Percentiles rank a stretch among this genome's conserved stretches.
These are phyloP conservation scores for Acanthornis magna DNA, from an alignment of 2,797 vertebrate species.

Conservation along the genomic window DNA sequence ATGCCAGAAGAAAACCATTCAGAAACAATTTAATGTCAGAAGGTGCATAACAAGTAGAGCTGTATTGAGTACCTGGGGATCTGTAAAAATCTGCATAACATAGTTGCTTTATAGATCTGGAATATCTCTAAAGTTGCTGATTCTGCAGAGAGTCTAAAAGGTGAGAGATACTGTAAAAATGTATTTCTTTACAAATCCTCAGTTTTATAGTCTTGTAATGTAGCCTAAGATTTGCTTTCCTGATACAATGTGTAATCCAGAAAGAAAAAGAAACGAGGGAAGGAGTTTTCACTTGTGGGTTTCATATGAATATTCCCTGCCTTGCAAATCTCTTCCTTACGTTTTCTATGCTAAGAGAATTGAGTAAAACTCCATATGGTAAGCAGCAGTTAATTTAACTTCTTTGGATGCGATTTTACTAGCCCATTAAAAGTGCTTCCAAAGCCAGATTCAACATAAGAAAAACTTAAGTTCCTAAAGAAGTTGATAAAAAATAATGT, in stretches of 20 bases:
- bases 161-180: background rate
- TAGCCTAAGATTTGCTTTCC: constrained; percentile 2
- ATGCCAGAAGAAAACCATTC: background rate
- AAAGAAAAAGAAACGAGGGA: background rate
- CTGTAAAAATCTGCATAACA: background rate
- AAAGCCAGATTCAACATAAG: background rate
- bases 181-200: background rate
- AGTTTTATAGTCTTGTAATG: background rate
- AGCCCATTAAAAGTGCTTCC: background rate
- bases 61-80: background rate
- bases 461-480: background rate
- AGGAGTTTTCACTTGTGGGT: background rate
- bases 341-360: constrained; percentile 25
- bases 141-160: background rate
- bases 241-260: background rate
- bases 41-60: background rate
- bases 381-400: constrained; percentile 29
- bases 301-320: background rate
- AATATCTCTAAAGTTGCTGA: background rate
- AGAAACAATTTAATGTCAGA: background rate
- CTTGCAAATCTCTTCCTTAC: constrained; percentile 25
- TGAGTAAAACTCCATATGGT: constrained; percentile 58
- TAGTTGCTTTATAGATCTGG: background rate
- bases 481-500: background rate
- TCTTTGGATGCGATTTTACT: background rate